Evolutionary conservation across 2,797 vertebrate genomes (phyloP).

Genomic region (Acridotheres tristis): DNA sequence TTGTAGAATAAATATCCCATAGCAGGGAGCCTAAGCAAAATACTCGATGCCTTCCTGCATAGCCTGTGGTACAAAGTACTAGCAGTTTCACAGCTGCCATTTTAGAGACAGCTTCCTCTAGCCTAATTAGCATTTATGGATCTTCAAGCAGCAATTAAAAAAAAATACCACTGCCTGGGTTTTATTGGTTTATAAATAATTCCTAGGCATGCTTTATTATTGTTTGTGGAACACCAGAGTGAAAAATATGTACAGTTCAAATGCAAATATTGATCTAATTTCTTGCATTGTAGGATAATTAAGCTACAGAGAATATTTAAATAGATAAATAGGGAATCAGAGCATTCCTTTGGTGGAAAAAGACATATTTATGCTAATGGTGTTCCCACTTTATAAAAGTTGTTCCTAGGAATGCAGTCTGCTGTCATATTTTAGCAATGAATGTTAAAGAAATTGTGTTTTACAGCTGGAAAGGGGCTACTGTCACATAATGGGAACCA

Average conservation of each 20-base stretch:
- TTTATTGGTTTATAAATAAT: constrained; percentile 75
- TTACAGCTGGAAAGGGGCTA: neutral
- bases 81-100: constrained; percentile 54
- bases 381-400: constrained; percentile 29
- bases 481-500: neutral
- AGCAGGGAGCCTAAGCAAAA: constrained; percentile 25
- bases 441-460: constrained; percentile 8
- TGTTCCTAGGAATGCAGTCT: neutral
- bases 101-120: constrained; percentile 56
- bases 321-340: constrained; percentile 54
- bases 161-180: neutral
- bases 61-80: neutral
- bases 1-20: constrained; percentile 35
- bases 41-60: neutral
- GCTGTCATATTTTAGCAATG: constrained; percentile 19
- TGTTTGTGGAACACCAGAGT: constrained; percentile 63
- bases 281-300: constrained; percentile 63
- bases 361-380: constrained; percentile 29
- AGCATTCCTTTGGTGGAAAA: constrained; percentile 16
- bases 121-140: constrained; percentile 71
- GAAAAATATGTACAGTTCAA: constrained; percentile 65
- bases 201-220: constrained; percentile 55
- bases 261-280: constrained; percentile 71
- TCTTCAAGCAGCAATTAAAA: constrained; percentile 71
- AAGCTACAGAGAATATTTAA: constrained; percentile 65